Conservation (phyloP, 2,113 vertebrate genomes). For the Chaetorhynchus papuensis region DNA sequence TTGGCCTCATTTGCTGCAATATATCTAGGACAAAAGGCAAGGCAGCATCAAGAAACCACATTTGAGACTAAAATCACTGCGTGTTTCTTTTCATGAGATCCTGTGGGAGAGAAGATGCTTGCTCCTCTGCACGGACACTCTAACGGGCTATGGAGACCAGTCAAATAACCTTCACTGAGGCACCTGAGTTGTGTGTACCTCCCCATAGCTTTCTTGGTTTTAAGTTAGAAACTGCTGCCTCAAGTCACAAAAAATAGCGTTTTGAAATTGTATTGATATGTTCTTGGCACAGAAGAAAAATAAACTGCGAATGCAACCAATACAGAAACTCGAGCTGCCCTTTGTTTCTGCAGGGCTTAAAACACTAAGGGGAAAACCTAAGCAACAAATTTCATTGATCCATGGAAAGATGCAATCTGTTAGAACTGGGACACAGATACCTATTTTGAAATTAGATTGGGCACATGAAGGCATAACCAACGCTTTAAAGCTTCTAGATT, state of each 20-base stretch:
- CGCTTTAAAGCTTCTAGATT: not conserved
- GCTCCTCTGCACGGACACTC: not conserved
- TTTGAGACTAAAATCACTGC: not conserved
- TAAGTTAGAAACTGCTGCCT: slow-evolving; percentile 9
- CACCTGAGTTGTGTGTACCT: not conserved
- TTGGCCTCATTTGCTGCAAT: not conserved
- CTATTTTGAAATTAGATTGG: not conserved
- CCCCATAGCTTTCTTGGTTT: slow-evolving; percentile 13
- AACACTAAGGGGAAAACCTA: not conserved
- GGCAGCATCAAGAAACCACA: not conserved
- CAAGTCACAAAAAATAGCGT: not conserved
- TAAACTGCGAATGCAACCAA: slow-evolving; percentile 21
- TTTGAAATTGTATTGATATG: slow-evolving; percentile 40
- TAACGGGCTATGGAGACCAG: not conserved
- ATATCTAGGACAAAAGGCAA: slow-evolving; percentile 40
- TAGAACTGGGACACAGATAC: not conserved
- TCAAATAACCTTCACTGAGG: not conserved
- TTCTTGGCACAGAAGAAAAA: slow-evolving; percentile 31
- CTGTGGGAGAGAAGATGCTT: not conserved
- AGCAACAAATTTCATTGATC: slow-evolving; percentile 19
- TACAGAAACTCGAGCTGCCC: slow-evolving; percentile 9
- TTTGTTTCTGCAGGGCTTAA: slow-evolving; percentile 31
- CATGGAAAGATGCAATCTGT: not conserved
- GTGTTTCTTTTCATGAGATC: not conserved
- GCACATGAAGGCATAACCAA: not conserved